Evolutionary conservation across 2,797 vertebrate genomes (phyloP), one percentile per base, ranked within the genome.

Genomic region (Xerus rutilus): DNA sequence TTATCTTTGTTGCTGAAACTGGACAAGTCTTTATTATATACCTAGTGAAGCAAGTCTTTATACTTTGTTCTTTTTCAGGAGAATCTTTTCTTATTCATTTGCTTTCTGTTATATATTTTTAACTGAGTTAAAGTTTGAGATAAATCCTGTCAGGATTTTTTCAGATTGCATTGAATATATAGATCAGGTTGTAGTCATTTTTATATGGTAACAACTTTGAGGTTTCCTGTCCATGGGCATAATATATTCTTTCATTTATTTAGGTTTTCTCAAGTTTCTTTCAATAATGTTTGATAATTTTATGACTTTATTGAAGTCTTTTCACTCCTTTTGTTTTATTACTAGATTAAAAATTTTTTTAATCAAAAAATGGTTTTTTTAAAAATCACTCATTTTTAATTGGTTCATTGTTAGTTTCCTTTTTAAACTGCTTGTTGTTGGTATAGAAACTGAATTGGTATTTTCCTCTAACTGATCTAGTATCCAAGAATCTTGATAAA

Each of bases 281-380:
- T n/a, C 14, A 65, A 2, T 62, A 65, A 52, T 67, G 15, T 77
- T 83, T 77, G 72, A 45, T 77, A 85, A 25, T 45, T 77, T 92
- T 45, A 54, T 84, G 43, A 74, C 65, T 45, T 91, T 32, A 81
- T 45, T 91, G 43, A 81, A 57, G 11, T 28, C 11, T 64, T 45
- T 84, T 76, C 17, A 62, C 32, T 85, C 76, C 32, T 76, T 79
- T 84, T 74, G 59, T 92, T 92, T 84, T 76, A n/a, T 84, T 84
- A 13, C 13, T 64, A 43, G 13, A 52, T 76, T 92, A 39, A 91
- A 84, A 74, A 17, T 14, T 32, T 39, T 76, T 23, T 62, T 73
- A n/a, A n/a, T n/a, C n/a, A n/a, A 35, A 91, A 83, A 74, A 17
- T 79, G 21, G 20, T 14, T 32, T 39, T 77, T 23, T 62, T 74